These are phyloP conservation scores for Caenorhabditis afra DNA, from an alignment of 2,888 invertebrate species.

Conservation along the genomic window DNA sequence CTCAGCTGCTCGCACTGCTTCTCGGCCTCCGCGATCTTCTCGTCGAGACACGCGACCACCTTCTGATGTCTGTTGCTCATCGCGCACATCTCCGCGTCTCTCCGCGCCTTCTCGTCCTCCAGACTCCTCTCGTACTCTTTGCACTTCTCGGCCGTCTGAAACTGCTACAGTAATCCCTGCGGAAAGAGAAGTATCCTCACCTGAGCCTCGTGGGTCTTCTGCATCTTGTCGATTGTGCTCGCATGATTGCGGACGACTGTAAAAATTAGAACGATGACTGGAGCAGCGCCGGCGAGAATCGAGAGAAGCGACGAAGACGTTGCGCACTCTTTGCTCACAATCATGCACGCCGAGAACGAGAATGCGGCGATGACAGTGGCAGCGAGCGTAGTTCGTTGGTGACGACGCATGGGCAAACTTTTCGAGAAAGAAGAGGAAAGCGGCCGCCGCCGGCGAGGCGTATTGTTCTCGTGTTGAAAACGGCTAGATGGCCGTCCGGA, in stretches of 20 bases:
- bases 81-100: conserved; percentile 63
- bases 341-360: conserved; percentile 49
- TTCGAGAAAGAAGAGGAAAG: conserved; percentile 7
- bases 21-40: conserved; percentile 65
- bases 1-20: conserved; percentile 63
- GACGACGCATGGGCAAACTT: conserved; percentile 31
- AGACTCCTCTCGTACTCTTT: conserved; percentile 61
- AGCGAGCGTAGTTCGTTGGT: conserved; percentile 32
- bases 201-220: conserved; percentile 64
- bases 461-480: conserved; percentile 56
- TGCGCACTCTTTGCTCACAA: conserved; percentile 49
- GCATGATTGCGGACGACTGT: conserved; percentile 68
- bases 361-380: conserved; percentile 50
- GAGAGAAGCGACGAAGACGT: conserved; percentile 38
- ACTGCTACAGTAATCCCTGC: conserved; percentile 9
- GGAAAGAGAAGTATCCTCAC: conserved; percentile 30
- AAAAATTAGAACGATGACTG: conserved; percentile 66
- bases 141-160: conserved; percentile 59
- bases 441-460: not conserved
- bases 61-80: conserved; percentile 66
- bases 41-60: conserved; percentile 63
- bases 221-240: conserved; percentile 56
- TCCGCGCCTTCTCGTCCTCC: conserved; percentile 60
- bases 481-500: conserved; percentile 49
- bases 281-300: conserved; percentile 53